Conservation (phyloP, 2,888 invertebrate genomes). For the Eilema griseolum region DNA sequence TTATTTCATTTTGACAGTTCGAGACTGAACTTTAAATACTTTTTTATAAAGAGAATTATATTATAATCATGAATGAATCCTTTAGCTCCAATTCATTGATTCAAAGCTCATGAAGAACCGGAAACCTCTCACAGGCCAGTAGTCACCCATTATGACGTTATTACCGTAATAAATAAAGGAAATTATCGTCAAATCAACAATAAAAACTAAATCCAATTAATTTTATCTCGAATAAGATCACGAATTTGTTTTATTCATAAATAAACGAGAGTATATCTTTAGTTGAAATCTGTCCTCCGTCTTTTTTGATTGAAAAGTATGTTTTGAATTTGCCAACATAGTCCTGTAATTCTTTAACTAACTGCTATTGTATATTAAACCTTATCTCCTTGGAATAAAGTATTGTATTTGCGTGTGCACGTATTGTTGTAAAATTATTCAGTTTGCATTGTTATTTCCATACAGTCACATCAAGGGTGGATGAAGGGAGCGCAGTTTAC, state of each 20-base stretch:
- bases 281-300: constrained; percentile 65
- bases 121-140: constrained; percentile 33
- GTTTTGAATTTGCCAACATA: constrained; percentile 39
- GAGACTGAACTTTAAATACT: too few relatives aligned
- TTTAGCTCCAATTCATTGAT: constrained; percentile 26
- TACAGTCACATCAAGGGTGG: constrained; percentile 71
- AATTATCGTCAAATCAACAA: constrained; percentile 51
- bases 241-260: constrained; percentile 59
- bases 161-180: constrained; percentile 46
- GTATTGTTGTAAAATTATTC: constrained; percentile 23
- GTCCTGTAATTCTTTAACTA: neutral
- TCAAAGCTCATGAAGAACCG: constrained; percentile 26
- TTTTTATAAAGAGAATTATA: neutral
- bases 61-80: neutral
- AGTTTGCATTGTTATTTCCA: constrained; percentile 65
- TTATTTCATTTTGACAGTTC: too few relatives aligned
- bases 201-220: constrained; percentile 56
- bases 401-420: neutral
- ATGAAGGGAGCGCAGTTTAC: constrained; percentile 64
- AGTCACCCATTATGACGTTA: constrained; percentile 40
- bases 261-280: constrained; percentile 57
- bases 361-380: neutral
- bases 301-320: constrained; percentile 65
- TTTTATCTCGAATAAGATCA: constrained; percentile 57
- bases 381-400: constrained; percentile 9